Evolutionary conservation across 2,888 invertebrate genomes (phyloP), one percentile per base, ranked within the genome.

Genomic region (Drosophila suboccidentalis): DNA sequence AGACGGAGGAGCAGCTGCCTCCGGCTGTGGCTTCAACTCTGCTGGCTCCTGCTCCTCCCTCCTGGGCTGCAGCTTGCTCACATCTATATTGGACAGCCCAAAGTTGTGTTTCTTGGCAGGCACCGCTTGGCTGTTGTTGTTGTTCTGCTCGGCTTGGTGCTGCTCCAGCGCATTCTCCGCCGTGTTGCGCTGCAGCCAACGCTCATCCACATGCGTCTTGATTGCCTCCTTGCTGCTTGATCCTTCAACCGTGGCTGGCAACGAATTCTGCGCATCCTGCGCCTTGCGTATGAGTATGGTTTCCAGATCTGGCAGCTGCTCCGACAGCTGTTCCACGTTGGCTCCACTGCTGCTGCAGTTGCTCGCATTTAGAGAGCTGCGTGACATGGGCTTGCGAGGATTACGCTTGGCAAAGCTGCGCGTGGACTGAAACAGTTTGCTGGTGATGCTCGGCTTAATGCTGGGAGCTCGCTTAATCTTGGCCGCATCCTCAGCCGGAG

Each of bases 381-480:
- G 81, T 22, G 94, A 94, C 5, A 94, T 80, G 0, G 95, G 94
- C 91, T 97, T 97, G 82, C 96, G 94, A 1, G 97, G 97, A 93
- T 97, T 97, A 82, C 97, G 94, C 85, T 96, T 94, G 5, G 94
- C 94, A 91, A 97, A 96, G 53, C 90, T 80, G 5, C 72, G 69
- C 1, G 94, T 94, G 63, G 94, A 94, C 32, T 91, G 78, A 92
- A 97, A 97, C 68, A 96, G 92, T 89, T 96, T 96, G 80, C 95
- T 94, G 0, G 95, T 91, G 36, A 93, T 75, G 80, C 90, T 92
- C 34, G 85, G 76, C 82, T 90, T 78, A 47, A 84, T 53, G 44
- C 51, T 26, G 41, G 68, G 82, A 1, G 39, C 17, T 0, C 60
- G 61, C 2, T 26, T 26, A 0, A 47, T 4, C 26, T 70, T 78